Evolutionary conservation across 2,113 vertebrate genomes (phyloP).

Genomic region (Cettia cetti): DNA sequence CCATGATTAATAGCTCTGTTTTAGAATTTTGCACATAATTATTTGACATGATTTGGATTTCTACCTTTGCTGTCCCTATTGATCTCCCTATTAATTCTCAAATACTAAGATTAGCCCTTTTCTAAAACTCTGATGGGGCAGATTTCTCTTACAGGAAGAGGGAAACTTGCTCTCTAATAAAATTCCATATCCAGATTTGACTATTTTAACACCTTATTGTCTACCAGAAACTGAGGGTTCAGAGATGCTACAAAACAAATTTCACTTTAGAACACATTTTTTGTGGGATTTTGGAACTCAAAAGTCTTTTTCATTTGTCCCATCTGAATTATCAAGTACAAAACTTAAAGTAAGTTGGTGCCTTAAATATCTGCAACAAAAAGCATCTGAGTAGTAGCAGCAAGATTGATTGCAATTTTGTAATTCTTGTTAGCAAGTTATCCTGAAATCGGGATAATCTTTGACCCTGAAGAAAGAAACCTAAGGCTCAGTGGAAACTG

Average conservation of each 20-base stretch:
- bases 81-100: not conserved
- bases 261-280: not conserved
- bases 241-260: not conserved
- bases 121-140: not conserved
- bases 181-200: not conserved
- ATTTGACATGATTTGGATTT: not conserved
- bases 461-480: not conserved
- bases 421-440: not conserved
- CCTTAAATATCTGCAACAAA: not conserved
- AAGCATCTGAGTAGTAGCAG: not conserved
- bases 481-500: not conserved
- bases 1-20: not conserved
- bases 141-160: not conserved
- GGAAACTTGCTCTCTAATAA: not conserved
- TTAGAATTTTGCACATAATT: not conserved
- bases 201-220: not conserved
- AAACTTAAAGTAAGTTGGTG: not conserved
- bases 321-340: not conserved
- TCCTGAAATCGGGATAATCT: not conserved
- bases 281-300: not conserved
- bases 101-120: not conserved
- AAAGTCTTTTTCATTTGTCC: not conserved
- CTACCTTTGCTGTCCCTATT: not conserved
- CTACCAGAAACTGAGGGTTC: not conserved
- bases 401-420: not conserved